Base-by-base conservation (phyloP, 2,113 vertebrate genomes). In the Chaetodon auriga region DNA sequence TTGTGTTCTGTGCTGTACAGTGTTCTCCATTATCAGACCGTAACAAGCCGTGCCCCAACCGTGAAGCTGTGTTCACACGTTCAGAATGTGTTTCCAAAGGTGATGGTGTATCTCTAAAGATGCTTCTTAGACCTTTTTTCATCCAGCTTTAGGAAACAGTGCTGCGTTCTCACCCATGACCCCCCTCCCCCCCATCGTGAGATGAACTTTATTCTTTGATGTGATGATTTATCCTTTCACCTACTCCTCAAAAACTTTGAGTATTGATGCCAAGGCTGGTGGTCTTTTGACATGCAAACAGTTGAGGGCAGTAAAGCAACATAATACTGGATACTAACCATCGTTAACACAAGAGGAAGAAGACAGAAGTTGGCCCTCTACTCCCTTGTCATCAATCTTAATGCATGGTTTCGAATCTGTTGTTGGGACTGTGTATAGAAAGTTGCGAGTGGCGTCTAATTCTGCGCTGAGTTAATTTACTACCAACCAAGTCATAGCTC, bases 1-100 rank as follows among this genome's bases (percentile, higher is more conserved):
- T 30, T 30, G 30, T 30, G 30, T 80, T 48, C 19, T 74, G n/a
- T 61, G 12, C 30, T 38, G 63, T 68, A 6, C 30, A 30, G 30
- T 30, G 30, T 64, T 78, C 70, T 49, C 48, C 25, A 62, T 68
- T 60, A 57, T 75, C 75, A 76, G 61, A 81, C 25, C 19, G 43
- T 77, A 84, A 74, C 61, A 66, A 78, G 66, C 36, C 48, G 2
- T 51, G 57, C 57, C 75, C 61, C 53, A 43, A 23, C 63, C 10
- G 19, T 80, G 48, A 91, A 68, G 81, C 30, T 55, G 74, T 76
- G 41, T 88, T 89, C 76, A 77, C 89, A 83, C 81, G 0, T 81
- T 85, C 55, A n/a, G 48, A 63, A 71, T 48, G 85, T 76, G 83
- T 91, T 83, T 82, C 54, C 63, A 58, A 55, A 66, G 69, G 77